Evolutionary conservation across 2,797 vertebrate species (phyloP), one percentile per base, ranked within the genome.

Genomic region (Pagetopsis macropterus): DNA sequence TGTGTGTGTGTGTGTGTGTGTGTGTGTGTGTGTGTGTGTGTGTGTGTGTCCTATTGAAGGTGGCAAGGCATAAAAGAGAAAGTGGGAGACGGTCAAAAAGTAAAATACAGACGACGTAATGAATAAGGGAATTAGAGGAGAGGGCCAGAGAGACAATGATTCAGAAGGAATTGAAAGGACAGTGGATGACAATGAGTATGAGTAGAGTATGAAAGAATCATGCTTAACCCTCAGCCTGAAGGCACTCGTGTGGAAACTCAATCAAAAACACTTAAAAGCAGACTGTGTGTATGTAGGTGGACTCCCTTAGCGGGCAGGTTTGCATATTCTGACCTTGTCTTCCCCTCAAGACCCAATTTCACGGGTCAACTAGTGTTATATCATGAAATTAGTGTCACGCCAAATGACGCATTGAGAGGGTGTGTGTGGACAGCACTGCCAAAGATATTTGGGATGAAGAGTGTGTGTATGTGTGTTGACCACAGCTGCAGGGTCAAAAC

Each of bases 401-500:
- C 59, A 62, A 57, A 84, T 78, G 40, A 67, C 70, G 54, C 73
- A 33, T 52, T 76, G 70, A 79, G 56, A 56, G 69, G 72, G 63
- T 69, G 80, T 87, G 70, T 76, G 74, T 66, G 50, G 71, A 88
- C 76, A 83, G 41, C 0, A 3, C 86, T 88, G 88, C 79, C 87
- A 88, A 57, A 87, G 69, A 77, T 83, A 91, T 91, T 90, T 91
- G 83, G 86, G 87, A 87, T 85, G 87, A 90, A 80, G 81, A 13
- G 82, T 65, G 50, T 52, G 10, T 56, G 64, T 68, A 37, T 65
- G 65, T 67, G 45, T 70, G 54, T 69, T 84, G 76, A 88, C 79
- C 82, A 54, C 86, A 90, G 85, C 87, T 86, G 84, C 66, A 56
- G 79, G 74, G 43, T 81, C 59, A 84, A 88, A 78, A 56, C 69